Evolutionary conservation across 2,113 vertebrate genomes (phyloP), one percentile per base, ranked within the genome.

Genomic region (Clupea harengus): DNA sequence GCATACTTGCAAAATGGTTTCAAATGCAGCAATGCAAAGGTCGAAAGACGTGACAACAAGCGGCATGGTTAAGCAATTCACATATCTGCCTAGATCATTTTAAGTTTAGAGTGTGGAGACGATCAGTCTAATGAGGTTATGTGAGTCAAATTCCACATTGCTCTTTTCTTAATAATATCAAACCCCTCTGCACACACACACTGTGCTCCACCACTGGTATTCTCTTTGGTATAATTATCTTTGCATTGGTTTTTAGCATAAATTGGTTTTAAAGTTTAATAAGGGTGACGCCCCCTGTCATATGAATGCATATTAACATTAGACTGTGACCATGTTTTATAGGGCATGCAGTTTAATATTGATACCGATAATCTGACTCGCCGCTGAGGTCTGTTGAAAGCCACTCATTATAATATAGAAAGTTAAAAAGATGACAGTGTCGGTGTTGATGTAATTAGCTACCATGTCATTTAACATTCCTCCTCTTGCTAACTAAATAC

Each of bases 221-320:
- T 25, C n/a, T 67, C n/a, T 60, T 67, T 54, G 4, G 15, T 20
- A 17, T 54, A 54, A 54, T 54, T 54, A 54, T 54, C 13, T 54
- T 54, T 4, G 9, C 6, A 25, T 67, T 67, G 60, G 22, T 67
- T 67, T n/a, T 5, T 25, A 67, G 8, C n/a, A 67, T 67, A 25
- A 25, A 28, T 67, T 67, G 60, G n/a, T 25, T 67, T 67, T 67
- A 67, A 67, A 67, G 60, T 67, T 67, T 67, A 67, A 67, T 67
- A 67, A 28, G 60, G 60, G 60, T 67, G 60, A 28, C n/a, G n/a
- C n/a, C 60, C n/a, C n/a, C 60, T 67, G 60, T 67, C 60, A 28
- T 60, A n/a, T 67, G 60, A 67, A 67, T 67, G n/a, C 60, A 25
- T 25, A 67, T 67, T 28, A 25, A 9, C 60, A 54, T 18, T 15